A percentile compares a stretch with the other conserved stretches of the same genome.
phyloP scores from a whole-genome alignment of 2,797 vertebrate genomes.

The Orientallactaga sibirica region DNA sequence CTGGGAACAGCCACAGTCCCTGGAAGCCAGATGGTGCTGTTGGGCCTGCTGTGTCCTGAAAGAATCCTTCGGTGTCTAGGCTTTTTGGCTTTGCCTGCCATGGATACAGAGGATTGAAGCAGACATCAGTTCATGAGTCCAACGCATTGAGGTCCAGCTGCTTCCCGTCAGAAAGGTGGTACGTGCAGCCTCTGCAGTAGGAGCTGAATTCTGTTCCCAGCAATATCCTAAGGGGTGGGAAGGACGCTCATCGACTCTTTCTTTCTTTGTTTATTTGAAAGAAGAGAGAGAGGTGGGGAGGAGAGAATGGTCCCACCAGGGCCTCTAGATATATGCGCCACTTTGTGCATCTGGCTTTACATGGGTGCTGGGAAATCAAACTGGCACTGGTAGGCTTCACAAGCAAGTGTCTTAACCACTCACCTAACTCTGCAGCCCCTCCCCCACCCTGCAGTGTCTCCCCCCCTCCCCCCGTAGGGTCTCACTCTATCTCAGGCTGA shows the following conservation, averaged over 20 bases:
- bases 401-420: no score
- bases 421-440: no score
- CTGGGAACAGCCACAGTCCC: not conserved
- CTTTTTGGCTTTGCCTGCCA: not conserved
- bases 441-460: no score
- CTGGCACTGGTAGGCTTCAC: no score
- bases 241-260: not conserved
- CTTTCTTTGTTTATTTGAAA: no score
- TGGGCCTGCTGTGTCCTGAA: not conserved
- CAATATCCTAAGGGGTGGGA: not conserved
- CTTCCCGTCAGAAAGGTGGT: not conserved
- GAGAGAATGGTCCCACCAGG: no score
- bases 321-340: no score
- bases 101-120: not conserved
- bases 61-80: not conserved
- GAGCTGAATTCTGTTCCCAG: not conserved
- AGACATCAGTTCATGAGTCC: not conserved
- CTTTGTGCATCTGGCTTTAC: no score
- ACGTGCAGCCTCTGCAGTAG: not conserved
- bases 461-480: no score
- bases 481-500: no score
- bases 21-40: not conserved
- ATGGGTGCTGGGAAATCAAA: no score
- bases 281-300: no score
- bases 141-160: fast-evolving